phyloP scores from a whole-genome alignment of 2,888 invertebrate species.

The Teleiodes luculella region DNA sequence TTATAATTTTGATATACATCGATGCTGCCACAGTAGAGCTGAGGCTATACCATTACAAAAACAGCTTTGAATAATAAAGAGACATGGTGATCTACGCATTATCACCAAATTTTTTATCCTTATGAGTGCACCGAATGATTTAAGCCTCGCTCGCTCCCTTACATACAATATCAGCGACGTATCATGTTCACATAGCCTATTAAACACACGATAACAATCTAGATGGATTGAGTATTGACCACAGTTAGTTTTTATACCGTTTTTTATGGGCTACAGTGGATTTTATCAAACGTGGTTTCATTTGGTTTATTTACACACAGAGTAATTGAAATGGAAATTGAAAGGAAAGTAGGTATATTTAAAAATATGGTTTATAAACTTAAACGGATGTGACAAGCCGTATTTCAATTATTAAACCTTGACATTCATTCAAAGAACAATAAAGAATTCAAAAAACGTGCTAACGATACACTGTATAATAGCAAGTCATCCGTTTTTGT shows the following conservation, averaged over 20 bases:
- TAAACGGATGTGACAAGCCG: too few relatives aligned
- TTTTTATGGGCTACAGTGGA: constrained; percentile 11
- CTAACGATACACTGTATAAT: too few relatives aligned
- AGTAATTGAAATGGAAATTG: constrained; percentile 13
- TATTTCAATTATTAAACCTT: too few relatives aligned
- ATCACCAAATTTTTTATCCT: constrained; percentile 28
- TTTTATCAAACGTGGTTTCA: constrained; percentile 10
- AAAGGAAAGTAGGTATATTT: not conserved
- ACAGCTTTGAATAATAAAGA: not conserved
- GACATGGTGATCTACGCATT: constrained; percentile 14
- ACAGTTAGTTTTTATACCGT: constrained; percentile 23
- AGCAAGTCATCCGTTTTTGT: too few relatives aligned
- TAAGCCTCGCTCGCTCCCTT: constrained; percentile 32
- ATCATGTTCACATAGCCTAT: constrained; percentile 65
- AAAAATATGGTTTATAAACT: too few relatives aligned
- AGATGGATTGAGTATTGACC: constrained; percentile 46
- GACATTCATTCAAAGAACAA: too few relatives aligned
- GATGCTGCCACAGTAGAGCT: not conserved
- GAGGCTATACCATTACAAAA: too few relatives aligned
- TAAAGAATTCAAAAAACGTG: too few relatives aligned
- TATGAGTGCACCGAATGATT: constrained; percentile 38
- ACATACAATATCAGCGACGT: constrained; percentile 39
- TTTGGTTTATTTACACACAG: constrained; percentile 13
- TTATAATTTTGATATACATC: constrained; percentile 7
- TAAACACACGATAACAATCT: constrained; percentile 52